Conservation (phyloP, 2,888 invertebrate genomes). For the Ceramica pisi region DNA sequence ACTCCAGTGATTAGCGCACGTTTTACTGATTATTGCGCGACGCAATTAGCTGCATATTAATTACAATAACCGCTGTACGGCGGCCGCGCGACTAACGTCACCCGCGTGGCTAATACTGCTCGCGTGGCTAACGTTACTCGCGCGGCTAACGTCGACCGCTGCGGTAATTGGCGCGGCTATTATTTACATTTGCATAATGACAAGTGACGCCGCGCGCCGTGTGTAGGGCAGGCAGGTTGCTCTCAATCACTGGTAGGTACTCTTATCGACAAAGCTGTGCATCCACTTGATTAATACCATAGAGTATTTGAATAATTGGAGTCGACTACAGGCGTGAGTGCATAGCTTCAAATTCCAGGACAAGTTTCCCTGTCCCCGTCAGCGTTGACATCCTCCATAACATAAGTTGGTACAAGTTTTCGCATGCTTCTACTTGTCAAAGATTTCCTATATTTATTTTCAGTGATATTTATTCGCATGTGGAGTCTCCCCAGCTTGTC, state of each 20-base stretch:
- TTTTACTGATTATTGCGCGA: background rate
- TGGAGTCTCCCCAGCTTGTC: background rate
- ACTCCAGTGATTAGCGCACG: conserved; percentile 5
- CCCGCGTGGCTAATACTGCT: background rate
- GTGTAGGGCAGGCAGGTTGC: no score
- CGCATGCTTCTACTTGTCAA: background rate
- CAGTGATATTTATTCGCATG: conserved; percentile 2
- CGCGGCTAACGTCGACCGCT: background rate
- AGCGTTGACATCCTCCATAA: background rate
- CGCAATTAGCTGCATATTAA: conserved; percentile 33
- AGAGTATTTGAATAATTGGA: no score
- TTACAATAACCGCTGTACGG: conserved; percentile 16
- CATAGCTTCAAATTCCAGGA: background rate
- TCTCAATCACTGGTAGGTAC: background rate
- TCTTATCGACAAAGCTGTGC: background rate
- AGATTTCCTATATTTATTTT: background rate
- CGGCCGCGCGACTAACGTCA: background rate
- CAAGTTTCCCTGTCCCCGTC: background rate
- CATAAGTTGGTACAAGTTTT: background rate
- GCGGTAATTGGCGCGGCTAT: background rate
- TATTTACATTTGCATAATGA: conserved; percentile 5
- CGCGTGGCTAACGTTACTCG: background rate
- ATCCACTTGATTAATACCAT: background rate
- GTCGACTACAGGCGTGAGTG: no score
- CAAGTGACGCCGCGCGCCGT: background rate